These are phyloP conservation scores for Marronus borbonicus DNA, from an alignment of 2,888 invertebrate species.

Conservation along the genomic window DNA sequence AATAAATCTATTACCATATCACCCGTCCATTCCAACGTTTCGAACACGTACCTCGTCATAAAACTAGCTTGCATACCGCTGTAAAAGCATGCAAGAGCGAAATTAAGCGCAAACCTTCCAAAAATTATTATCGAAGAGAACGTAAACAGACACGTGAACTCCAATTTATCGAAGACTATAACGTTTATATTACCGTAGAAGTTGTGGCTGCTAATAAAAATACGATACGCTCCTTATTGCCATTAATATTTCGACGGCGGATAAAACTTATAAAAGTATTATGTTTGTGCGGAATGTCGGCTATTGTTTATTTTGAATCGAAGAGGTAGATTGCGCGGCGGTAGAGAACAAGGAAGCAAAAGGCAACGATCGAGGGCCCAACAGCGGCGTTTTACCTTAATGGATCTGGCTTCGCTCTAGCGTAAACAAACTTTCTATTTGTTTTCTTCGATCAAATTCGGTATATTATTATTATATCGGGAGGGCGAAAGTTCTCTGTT, in stretches of 20 bases:
- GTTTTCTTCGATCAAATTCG: slow-evolving; percentile 25
- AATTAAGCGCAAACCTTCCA: neutral
- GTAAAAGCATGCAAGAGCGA: neutral
- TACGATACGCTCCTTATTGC: neutral
- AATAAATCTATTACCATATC: too few relatives aligned
- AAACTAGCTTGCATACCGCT: too few relatives aligned
- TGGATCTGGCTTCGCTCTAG: slow-evolving; percentile 22
- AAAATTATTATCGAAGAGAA: neutral
- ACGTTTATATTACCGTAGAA: neutral
- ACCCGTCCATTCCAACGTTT: too few relatives aligned
- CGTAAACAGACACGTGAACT: neutral
- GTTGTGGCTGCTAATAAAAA: neutral
- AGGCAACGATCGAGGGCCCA: neutral
- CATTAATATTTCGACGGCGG: slow-evolving; percentile 33
- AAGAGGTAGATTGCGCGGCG: neutral
- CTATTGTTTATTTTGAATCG: slow-evolving; percentile 21
- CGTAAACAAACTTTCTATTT: slow-evolving; percentile 39
- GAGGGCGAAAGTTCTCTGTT: neutral
- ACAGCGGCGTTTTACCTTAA: slow-evolving; percentile 36
- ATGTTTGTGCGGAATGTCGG: slow-evolving; percentile 27
- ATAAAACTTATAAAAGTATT: slow-evolving; percentile 39
- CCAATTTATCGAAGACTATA: slow-evolving; percentile 8
- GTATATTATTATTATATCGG: slow-evolving; percentile 31
- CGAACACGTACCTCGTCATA: too few relatives aligned
- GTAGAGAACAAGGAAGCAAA: neutral